Base-by-base conservation (phyloP, 2,797 vertebrate genomes). In the Columba guinea region DNA sequence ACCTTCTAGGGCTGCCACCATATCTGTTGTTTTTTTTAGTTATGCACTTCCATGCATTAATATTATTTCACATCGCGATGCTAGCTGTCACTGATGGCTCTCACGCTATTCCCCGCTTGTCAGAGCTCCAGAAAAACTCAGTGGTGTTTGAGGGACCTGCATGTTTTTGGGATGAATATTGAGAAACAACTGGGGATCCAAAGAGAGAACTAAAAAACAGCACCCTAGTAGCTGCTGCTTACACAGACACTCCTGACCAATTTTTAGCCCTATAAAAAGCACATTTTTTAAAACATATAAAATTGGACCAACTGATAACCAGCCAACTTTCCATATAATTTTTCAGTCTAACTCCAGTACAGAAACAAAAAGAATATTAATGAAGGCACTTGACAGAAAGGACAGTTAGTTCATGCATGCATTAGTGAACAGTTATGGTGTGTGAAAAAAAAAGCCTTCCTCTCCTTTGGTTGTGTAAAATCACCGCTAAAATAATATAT, bases 331-430 rank as follows among this genome's bases (percentile, higher is more conserved):
- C 1, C 2, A 41, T 77, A 93, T 92, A 84, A 92, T 93, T 84
- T 94, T 92, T 96, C 93, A 94, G 69, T 75, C 81, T 91, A 92
- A 96, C 69, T 93, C 89, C 84, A 74, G 80, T 51, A 90, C 77
- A 90, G 93, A 77, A 90, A 87, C 93, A 95, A 95, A 94, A 97
- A 92, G 95, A 92, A 96, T 95, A 94, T 88, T 96, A 94, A 96
- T 96, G 95, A 97, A 94, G 89, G 83, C 32, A 4, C 82, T 95
- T 93, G 96, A 96, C 90, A 90, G 94, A 95, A 96, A 95, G 95
- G 95, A 96, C 93, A 90, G 94, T 94, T 94, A 94, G 90, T 94
- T 97, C 95, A 95, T 83, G 94, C 95, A 95, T 92, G 93, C 84
- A 94, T 95, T 93, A 97, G 94, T 92, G 96, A 97, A 90, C 90